These are phyloP conservation scores for Choristoneura fumiferana DNA, from an alignment of 1,140 invertebrate genomes.

Conservation along the genomic window DNA sequence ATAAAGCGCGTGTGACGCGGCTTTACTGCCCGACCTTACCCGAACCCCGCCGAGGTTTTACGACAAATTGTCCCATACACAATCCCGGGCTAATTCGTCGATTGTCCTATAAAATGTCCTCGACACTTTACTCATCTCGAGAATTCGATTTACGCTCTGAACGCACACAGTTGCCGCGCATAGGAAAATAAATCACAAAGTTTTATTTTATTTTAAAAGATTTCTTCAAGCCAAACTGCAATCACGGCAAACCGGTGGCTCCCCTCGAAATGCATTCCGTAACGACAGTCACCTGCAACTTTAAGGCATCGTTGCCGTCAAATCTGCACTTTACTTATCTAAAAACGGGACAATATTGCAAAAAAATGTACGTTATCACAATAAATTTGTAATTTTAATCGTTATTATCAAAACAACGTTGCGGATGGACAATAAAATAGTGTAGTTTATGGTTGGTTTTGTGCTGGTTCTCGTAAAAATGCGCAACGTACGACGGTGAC, in stretches of 20 bases:
- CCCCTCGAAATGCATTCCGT: neutral
- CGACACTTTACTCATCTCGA: no score
- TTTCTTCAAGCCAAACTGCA: neutral
- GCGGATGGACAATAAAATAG: constrained; percentile 60
- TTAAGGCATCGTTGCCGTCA: constrained; percentile 34
- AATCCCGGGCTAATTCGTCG: constrained; percentile 7
- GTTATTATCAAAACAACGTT: constrained; percentile 69
- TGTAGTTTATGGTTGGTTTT: constrained; percentile 54
- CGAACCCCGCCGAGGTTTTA: constrained; percentile 38
- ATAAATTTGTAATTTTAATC: constrained; percentile 75
- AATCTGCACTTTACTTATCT: constrained; percentile 55
- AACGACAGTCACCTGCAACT: constrained; percentile 5
- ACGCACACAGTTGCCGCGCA: neutral
- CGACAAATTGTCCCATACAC: constrained; percentile 44
- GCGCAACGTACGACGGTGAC: constrained; percentile 44
- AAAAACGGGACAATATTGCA: constrained; percentile 39
- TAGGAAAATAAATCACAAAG: no score
- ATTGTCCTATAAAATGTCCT: constrained; percentile 8
- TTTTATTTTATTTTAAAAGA: neutral
- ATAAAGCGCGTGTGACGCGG: constrained; percentile 43
- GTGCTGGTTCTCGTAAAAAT: constrained; percentile 56
- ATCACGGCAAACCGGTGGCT: neutral
- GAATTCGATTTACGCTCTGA: no score
- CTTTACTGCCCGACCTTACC: constrained; percentile 36
- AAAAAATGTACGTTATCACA: constrained; percentile 41